phyloP scores from a whole-genome alignment of 2,888 invertebrate genomes.

The Adelphocoris suturalis region DNA sequence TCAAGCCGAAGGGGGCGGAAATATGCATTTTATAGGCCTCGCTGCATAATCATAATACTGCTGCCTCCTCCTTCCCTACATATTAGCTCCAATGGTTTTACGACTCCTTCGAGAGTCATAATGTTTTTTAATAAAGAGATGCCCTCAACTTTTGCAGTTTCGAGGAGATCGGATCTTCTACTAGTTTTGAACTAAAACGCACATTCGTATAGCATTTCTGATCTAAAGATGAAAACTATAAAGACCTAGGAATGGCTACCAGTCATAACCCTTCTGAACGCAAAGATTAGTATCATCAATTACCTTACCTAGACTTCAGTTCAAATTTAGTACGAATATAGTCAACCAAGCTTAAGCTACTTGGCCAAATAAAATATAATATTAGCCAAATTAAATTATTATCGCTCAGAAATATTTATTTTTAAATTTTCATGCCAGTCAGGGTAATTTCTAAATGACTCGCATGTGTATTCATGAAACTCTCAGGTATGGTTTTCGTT shows the following conservation, averaged over 20 bases:
- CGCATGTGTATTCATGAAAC: too few species aligned
- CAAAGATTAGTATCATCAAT: too few species aligned
- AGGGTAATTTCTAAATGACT: too few species aligned
- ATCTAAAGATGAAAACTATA: background rate
- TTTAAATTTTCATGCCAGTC: too few species aligned
- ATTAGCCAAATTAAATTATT: too few species aligned
- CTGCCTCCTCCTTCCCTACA: conserved; percentile 38
- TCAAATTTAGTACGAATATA: too few species aligned
- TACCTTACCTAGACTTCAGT: too few species aligned
- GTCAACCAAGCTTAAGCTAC: too few species aligned
- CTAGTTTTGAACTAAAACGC: conserved; percentile 9
- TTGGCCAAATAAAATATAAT: too few species aligned
- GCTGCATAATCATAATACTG: conserved; percentile 60
- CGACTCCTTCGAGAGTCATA: conserved; percentile 54
- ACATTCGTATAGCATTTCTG: background rate
- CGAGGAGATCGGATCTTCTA: background rate
- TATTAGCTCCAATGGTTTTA: conserved; percentile 63
- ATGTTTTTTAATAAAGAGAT: conserved; percentile 63
- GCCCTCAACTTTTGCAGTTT: conserved; percentile 16
- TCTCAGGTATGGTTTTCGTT: too few species aligned
- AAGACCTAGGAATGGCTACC: background rate
- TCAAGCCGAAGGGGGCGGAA: conserved; percentile 45
- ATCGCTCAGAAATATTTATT: too few species aligned
- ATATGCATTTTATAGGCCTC: conserved; percentile 64
- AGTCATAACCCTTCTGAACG: too few species aligned